Evolutionary conservation across 2,113 vertebrate species (phyloP).

Genomic region (pig (Sus scrofa)): T2T-Sscrofa CM000814.6:126803001-126803500

Average conservation of each 20-base stretch:
- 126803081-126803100: slow-evolving; percentile 77
- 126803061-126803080: neutral
- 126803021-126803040: neutral
- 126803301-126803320: slow-evolving; percentile 92
- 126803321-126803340: slow-evolving; percentile 90
- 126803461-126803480: neutral
- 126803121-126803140: slow-evolving; percentile 87
- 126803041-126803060: neutral
- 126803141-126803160: slow-evolving; percentile 84
- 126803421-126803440: neutral
- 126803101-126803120: slow-evolving; percentile 82
- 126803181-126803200: slow-evolving; percentile 88
- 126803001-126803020: slow-evolving; percentile 12
- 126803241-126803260: slow-evolving; percentile 77
- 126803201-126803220: slow-evolving; percentile 86
- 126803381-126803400: too few relatives aligned
- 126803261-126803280: slow-evolving; percentile 88
- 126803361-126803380: slow-evolving; percentile 28
- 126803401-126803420: neutral
- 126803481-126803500: neutral
- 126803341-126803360: slow-evolving; percentile 65
- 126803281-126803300: slow-evolving; percentile 81
- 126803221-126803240: slow-evolving; percentile 80
- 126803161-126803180: slow-evolving; percentile 92
- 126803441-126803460: neutral